A percentile compares a stretch with the other conserved stretches of the same genome.
Conservation (phyloP, 2,797 vertebrate genomes). For the Tamandua tetradactyla region DNA sequence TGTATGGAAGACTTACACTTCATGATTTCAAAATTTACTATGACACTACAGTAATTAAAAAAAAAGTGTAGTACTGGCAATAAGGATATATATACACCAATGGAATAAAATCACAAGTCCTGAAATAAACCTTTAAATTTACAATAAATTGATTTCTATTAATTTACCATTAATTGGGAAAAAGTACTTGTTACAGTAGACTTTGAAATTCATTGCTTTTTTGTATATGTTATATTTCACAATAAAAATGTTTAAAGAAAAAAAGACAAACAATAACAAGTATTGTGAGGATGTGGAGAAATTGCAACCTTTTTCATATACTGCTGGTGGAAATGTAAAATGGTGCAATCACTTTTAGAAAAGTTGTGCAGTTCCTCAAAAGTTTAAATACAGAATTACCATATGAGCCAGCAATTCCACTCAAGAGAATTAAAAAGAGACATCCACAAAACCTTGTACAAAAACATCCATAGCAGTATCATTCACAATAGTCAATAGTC, state of each 20-base stretch:
- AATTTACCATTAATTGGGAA: neutral
- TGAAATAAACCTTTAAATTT: conserved; percentile 21
- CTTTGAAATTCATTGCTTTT: too few relatives aligned
- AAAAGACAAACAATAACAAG: conserved; percentile 3
- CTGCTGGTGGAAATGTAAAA: neutral
- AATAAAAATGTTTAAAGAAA: neutral
- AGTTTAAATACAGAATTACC: conserved; percentile 50
- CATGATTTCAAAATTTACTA: conserved; percentile 32
- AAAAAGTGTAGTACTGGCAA: neutral
- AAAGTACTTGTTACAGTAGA: too few relatives aligned
- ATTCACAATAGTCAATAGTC: neutral
- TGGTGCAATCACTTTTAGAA: conserved; percentile 15
- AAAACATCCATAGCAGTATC: conserved; percentile 10
- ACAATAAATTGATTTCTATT: conserved; percentile 13
- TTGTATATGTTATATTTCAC: too few relatives aligned
- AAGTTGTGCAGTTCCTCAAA: conserved; percentile 27
- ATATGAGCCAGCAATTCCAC: conserved; percentile 21
- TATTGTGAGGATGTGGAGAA: neutral
- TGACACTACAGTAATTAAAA: neutral
- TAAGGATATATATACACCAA: neutral
- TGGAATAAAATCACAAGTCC: neutral
- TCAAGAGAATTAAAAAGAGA: conserved; percentile 51
- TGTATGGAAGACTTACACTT: neutral
- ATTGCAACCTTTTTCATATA: neutral
- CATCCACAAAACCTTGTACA: neutral